Base-by-base conservation (phyloP, 2,113 vertebrate genomes). In the Macquaria australasica region DNA sequence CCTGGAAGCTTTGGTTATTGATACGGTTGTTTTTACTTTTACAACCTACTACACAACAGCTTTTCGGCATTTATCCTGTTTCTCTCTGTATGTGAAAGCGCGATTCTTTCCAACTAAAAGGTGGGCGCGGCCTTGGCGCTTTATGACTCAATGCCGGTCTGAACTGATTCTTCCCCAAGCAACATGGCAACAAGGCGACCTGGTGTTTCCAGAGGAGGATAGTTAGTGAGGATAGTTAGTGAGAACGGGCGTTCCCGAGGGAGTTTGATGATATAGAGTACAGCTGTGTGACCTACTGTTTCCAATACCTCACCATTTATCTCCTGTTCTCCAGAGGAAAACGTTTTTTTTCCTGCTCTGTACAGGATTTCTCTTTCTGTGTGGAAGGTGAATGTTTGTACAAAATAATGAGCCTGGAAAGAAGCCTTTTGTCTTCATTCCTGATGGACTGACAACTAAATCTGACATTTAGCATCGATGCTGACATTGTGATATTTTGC, bases 281-380 rank as follows among this genome's bases (percentile, higher is more conserved):
- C 5, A 25, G 41, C 53, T 43, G 69, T 45, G 75, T 80, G 85
- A 85, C 76, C 79, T 31, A 78, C 70, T 73, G 78, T 25, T 50
- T 87, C 18, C 2, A 9, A 34, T 39, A 10, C 68, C 2, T 72
- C 69, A 64, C 21, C 73, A 75, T 79, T 69, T 41, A 73, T 82
- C 75, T 77, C 10, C 5, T 1, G 5, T 48, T 10, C 56, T 53
- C 56, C 23, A 8, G 31, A 39, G 73, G 23, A 82, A 41, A 48
- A 9, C 8, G 16, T 51, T 34, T 68, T 62, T 62, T 31, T 5
- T 63, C 23, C 51, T 43, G 43, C 59, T 73, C 20, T 55, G 59
- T 56, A 21, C 25, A 78, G 34, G 59, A 80, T 25, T 43, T 16
- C 2, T 81, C 37, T 25, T 31, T 34, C 1, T 59, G 11, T 10